These are phyloP conservation scores for Pelodytes ibericus DNA, from an alignment of 2,797 vertebrate species.

Conservation along the genomic window DNA sequence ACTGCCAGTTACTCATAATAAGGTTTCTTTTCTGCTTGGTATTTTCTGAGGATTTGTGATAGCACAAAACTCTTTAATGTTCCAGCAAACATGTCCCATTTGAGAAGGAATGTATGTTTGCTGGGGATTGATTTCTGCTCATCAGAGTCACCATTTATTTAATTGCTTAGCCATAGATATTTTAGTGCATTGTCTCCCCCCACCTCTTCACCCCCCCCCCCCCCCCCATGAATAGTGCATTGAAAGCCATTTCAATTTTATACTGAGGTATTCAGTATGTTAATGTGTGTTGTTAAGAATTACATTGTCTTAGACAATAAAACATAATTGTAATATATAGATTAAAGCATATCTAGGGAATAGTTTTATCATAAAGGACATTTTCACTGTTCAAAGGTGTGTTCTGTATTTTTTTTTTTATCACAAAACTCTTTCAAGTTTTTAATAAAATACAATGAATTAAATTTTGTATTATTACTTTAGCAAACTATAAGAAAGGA, in stretches of 20 bases:
- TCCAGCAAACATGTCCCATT: slow-evolving; percentile 74
- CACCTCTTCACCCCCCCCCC: not conserved
- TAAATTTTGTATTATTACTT: slow-evolving; percentile 96
- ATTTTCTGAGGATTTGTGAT: slow-evolving; percentile 83
- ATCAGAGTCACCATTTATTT: slow-evolving; percentile 56
- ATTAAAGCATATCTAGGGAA: too few relatives aligned
- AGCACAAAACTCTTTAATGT: slow-evolving; percentile 77
- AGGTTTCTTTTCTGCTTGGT: slow-evolving; percentile 80
- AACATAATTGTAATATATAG: too few relatives aligned
- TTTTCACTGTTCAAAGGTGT: not conserved
- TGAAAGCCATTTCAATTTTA: slow-evolving; percentile 36
- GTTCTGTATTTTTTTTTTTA: not conserved
- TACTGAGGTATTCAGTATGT: slow-evolving; percentile 42
- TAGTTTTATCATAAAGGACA: not conserved
- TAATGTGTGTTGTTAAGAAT: too few relatives aligned
- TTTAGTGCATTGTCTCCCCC: slow-evolving; percentile 2
- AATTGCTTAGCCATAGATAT: slow-evolving; percentile 37
- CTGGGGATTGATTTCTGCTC: slow-evolving; percentile 69
- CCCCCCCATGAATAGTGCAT: too few relatives aligned
- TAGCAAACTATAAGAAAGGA: slow-evolving; percentile 94
- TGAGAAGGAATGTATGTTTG: slow-evolving; percentile 70
- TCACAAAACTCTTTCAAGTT: not conserved
- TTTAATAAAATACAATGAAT: slow-evolving; percentile 76
- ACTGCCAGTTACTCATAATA: slow-evolving; percentile 89
- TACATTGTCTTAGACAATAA: too few relatives aligned